Evolutionary conservation across 2,797 vertebrate genomes (phyloP), one percentile per base, ranked within the genome.

Genomic region (Fringilla coelebs): DNA sequence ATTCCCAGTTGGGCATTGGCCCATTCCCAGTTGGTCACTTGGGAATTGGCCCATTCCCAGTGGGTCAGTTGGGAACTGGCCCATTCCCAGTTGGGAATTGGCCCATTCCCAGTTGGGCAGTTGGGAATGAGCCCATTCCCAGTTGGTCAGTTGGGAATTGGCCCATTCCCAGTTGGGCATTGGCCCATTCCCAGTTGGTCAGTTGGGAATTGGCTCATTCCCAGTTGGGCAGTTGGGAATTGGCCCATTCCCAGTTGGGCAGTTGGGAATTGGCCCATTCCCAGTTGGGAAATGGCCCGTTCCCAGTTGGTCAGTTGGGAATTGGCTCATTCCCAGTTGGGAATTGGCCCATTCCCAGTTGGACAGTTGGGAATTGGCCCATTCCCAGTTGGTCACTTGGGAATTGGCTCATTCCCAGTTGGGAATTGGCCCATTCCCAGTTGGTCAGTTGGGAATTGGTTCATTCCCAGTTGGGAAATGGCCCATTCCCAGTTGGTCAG

Each of bases 51-150:
- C 9, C 4, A 2, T 26, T 17, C n/a, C n/a, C n/a, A n/a, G n/a
- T n/a, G n/a, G 6, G 16, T 13, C 3, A 5, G 1, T 10, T 45
- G 31, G 60, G 20, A 21, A 15, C 18, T 25, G 40, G n/a, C 10
- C 9, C 4, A 2, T 26, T 17, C n/a, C n/a, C 3, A 5, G 1
- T 10, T 45, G 31, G 60, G 20, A 21, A 15, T 24, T 25, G 40
- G n/a, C 10, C 9, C 4, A 2, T 26, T 17, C n/a, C n/a, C n/a
- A n/a, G n/a, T 10, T 6, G 6, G 16, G 10, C 3, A 5, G 1
- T 10, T 45, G 31, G 60, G 20, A 21, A 15, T 24, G 19, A 31
- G n/a, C 10, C 9, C 4, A 2, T 26, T 17, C n/a, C n/a, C n/a
- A n/a, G n/a, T 10, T 6, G 6, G 16, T 13, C 3, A 5, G 1